Evolutionary conservation across 2,797 vertebrate species (phyloP).

Genomic region (Pristis pectinata): DNA sequence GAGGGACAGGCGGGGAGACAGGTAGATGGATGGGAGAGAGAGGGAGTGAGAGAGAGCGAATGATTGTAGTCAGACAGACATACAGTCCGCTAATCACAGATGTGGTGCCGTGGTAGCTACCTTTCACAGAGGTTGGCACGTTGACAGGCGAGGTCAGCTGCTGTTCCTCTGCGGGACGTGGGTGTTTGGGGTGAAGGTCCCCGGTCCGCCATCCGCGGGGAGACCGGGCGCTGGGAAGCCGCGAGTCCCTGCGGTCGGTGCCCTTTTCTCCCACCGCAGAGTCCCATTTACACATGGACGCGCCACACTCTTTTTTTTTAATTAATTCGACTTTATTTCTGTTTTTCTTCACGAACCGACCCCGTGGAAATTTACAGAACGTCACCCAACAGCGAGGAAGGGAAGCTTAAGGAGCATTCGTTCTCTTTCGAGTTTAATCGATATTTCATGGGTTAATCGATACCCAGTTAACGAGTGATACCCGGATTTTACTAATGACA

Average conservation of each 20-base stretch:
- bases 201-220: background rate
- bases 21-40: accelerated
- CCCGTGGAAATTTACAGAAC: background rate
- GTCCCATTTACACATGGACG: background rate
- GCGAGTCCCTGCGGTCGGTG: background rate
- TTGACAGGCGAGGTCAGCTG: constrained; percentile 11
- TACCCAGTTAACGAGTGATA: background rate
- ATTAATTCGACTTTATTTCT: background rate
- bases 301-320: background rate
- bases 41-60: background rate
- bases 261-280: background rate
- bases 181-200: background rate
- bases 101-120: background rate
- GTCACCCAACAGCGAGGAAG: background rate
- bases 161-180: background rate
- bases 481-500: no score
- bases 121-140: no score
- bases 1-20: background rate
- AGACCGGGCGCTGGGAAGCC: background rate
- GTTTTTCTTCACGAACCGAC: no score
- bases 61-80: background rate
- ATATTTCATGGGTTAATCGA: background rate
- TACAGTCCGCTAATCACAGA: background rate
- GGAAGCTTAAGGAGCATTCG: background rate
- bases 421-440: background rate